Evolutionary conservation across 2,888 invertebrate species (phyloP), one percentile per base, ranked within the genome.

Genomic region (Agonopterix heracliana): DNA sequence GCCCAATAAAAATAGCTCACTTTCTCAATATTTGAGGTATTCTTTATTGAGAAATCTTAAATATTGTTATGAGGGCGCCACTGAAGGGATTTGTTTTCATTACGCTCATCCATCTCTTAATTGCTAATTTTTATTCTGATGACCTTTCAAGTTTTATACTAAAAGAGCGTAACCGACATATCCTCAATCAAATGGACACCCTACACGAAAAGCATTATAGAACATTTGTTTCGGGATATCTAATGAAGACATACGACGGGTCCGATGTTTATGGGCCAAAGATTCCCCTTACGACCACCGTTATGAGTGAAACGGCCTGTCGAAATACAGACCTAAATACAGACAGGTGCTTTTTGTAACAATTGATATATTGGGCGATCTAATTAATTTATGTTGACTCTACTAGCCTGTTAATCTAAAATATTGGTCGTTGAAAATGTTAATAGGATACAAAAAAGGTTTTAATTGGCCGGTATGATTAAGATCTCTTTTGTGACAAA

Each of bases 231-330:
- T 64, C 60, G 56, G 53, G 54, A 50, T 62, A 56, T 59, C 59
- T 68, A 74, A 75, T 66, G 65, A 68, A 75, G 71, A 75, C 47
- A 54, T 55, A 74, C 54, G 65, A 60, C 63, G 66, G 65, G 71
- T 59, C 62, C 58, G 48, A 41, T 26, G 10, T 48, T 46, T 46
- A 41, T 52, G 17, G 49, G 14, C 11, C 43, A 36, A 44, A 48
- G 42, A 43, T 13, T 41, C 46, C 12, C 34, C 17, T 40, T 41
- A 8, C 44, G 12, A 34, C 35, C 34, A 5, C 13, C 11, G 38
- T 41, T 41, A 41, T 11, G 46, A 8, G 45, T 10, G 9, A 4
- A 45, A 45, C 12, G 41, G 12, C 17, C 17, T 41, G 46, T 34
- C 46, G 41, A 44, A 47, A 43, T 4, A 3, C 8, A 41, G 10